These are phyloP conservation scores for Tachina fera DNA, from an alignment of 2,888 invertebrate genomes.

Conservation along the genomic window DNA sequence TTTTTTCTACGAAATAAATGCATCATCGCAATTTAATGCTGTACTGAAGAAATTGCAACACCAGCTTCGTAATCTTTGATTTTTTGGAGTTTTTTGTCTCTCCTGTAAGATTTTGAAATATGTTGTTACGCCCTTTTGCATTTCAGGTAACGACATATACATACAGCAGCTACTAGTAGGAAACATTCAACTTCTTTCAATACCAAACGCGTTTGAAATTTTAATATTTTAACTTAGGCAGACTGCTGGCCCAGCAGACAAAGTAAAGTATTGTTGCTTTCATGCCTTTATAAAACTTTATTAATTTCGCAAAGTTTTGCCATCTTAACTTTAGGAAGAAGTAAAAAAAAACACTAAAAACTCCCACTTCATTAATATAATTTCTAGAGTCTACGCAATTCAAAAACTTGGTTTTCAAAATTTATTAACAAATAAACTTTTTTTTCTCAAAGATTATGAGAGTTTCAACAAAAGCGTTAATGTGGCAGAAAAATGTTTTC, in stretches of 20 bases:
- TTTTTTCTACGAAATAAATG: too few species aligned
- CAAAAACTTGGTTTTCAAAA: slow-evolving; percentile 30
- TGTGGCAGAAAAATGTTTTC: slow-evolving; percentile 68
- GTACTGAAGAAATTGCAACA: too few species aligned
- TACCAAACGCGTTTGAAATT: slow-evolving; percentile 19
- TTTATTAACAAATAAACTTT: slow-evolving; percentile 39
- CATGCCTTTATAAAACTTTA: slow-evolving; percentile 35
- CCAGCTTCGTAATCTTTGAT: too few species aligned
- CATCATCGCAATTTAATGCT: too few species aligned
- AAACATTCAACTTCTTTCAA: slow-evolving; percentile 12
- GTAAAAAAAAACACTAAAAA: neutral
- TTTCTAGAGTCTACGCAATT: slow-evolving; percentile 22
- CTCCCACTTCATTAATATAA: slow-evolving; percentile 31
- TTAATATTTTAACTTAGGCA: slow-evolving; percentile 3
- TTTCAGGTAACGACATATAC: too few species aligned
- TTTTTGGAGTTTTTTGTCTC: too few species aligned
- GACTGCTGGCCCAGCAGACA: slow-evolving; percentile 9
- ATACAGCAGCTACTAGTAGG: too few species aligned
- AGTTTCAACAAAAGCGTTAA: slow-evolving; percentile 67
- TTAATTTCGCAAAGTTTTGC: slow-evolving; percentile 40
- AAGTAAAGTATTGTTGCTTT: slow-evolving; percentile 5
- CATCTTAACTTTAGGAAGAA: neutral
- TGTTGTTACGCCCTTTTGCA: too few species aligned
- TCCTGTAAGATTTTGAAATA: too few species aligned
- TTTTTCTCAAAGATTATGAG: slow-evolving; percentile 32